Percentiles rank a stretch among this genome's conserved stretches.
Conservation (phyloP, 2,113 vertebrate genomes). For the Clupea harengus region DNA sequence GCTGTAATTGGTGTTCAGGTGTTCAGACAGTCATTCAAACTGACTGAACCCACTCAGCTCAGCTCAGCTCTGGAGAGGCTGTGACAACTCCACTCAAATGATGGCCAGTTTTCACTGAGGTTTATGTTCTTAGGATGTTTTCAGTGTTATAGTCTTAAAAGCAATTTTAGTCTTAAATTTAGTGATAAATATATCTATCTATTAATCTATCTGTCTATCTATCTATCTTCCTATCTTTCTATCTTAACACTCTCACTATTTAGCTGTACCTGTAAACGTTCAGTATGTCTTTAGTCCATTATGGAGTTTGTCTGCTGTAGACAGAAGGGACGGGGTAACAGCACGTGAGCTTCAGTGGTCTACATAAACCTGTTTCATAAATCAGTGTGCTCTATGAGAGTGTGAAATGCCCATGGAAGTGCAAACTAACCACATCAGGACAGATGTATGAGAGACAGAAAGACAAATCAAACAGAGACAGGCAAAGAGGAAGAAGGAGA, state of each 20-base stretch:
- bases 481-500: conserved; percentile 57
- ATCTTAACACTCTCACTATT: background rate
- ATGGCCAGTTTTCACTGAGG: background rate
- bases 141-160: background rate
- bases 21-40: background rate
- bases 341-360: too few relatives aligned
- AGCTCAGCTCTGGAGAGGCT: too few relatives aligned
- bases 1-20: background rate
- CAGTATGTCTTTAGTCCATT: background rate
- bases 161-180: background rate
- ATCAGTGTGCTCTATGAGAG: background rate
- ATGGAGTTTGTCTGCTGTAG: background rate
- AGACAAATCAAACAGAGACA: conserved; percentile 34
- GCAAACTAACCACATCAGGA: conserved; percentile 10
- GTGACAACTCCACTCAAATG: too few relatives aligned
- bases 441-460: background rate
- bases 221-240: background rate
- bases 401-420: conserved; percentile 18
- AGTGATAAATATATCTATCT: background rate
- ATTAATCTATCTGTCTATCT: conserved; percentile 3
- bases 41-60: background rate
- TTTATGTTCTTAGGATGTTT: background rate
- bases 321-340: too few relatives aligned
- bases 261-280: too few relatives aligned
- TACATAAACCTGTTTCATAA: background rate